Conservation (phyloP, 2,888 invertebrate species). For the Scaptomyza tumidula region DNA sequence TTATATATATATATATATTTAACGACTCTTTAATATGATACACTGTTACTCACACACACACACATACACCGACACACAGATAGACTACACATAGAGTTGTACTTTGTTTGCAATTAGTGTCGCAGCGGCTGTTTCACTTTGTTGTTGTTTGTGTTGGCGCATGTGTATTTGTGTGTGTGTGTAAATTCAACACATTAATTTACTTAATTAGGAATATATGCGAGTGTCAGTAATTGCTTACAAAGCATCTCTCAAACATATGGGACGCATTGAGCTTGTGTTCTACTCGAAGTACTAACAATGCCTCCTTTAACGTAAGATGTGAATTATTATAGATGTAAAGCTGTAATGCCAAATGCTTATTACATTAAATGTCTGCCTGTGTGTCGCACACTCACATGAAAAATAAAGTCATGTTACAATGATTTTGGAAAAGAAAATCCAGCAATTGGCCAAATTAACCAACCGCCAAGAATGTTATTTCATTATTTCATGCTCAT, state of each 20-base stretch:
- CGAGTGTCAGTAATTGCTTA: slow-evolving; percentile 75
- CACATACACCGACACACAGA: neutral
- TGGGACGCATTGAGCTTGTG: slow-evolving; percentile 52
- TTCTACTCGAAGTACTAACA: slow-evolving; percentile 11
- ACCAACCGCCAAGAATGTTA: slow-evolving; percentile 60
- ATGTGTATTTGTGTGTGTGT: slow-evolving; percentile 64
- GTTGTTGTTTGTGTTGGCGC: slow-evolving; percentile 54
- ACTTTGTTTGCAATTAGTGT: slow-evolving; percentile 78
- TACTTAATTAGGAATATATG: slow-evolving; percentile 74
- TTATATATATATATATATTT: slow-evolving; percentile 12
- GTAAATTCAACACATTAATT: slow-evolving; percentile 77
- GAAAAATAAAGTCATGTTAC: slow-evolving; percentile 36
- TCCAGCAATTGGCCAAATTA: slow-evolving; percentile 45
- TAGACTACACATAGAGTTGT: slow-evolving; percentile 25
- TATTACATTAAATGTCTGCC: slow-evolving; percentile 75
- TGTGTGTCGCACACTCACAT: slow-evolving; percentile 22
- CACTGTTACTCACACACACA: slow-evolving; percentile 11
- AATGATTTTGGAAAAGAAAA: slow-evolving; percentile 15
- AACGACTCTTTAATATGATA: slow-evolving; percentile 29
- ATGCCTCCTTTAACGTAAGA: too few relatives aligned
- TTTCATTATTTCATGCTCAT: slow-evolving; percentile 73
- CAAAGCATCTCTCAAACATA: slow-evolving; percentile 69
- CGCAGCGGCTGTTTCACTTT: slow-evolving; percentile 75
- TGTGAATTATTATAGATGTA: slow-evolving; percentile 48
- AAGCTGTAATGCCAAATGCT: slow-evolving; percentile 67